A percentile compares a stretch with the other conserved stretches of the same genome.
Conservation (phyloP, 2,113 vertebrate species). For the Poecilia latipinna region DNA sequence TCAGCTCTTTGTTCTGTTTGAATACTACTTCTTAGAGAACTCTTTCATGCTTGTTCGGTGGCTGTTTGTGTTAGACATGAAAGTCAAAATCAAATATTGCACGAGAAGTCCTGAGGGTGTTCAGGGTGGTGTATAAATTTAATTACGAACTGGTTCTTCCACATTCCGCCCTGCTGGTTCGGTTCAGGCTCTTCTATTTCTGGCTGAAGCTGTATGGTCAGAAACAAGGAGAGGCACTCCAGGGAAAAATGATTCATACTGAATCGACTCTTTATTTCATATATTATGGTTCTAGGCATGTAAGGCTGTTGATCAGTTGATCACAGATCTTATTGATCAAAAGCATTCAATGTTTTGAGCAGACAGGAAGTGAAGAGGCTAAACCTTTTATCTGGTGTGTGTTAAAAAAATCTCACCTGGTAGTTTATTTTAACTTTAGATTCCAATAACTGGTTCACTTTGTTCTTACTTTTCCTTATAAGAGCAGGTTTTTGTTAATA, state of each 20-base stretch:
- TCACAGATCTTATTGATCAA: too few species aligned
- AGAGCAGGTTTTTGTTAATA: neutral
- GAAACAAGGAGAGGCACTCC: too few species aligned
- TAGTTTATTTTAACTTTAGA: neutral
- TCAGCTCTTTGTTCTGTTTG: neutral
- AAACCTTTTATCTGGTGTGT: neutral
- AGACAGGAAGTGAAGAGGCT: neutral
- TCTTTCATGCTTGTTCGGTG: neutral
- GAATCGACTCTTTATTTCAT: too few species aligned
- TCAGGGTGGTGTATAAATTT: neutral
- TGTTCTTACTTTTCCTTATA: neutral
- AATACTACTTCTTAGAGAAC: neutral
- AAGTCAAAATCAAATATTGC: neutral
- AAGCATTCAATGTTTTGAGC: neutral
- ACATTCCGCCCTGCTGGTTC: neutral
- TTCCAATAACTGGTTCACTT: neutral
- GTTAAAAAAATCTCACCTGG: neutral
- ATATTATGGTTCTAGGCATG: too few species aligned
- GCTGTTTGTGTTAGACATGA: neutral
- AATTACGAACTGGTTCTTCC: constrained; percentile 35
- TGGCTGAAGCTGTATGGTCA: constrained; percentile 1
- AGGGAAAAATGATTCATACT: neutral
- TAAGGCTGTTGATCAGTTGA: too few species aligned
- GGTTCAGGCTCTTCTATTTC: constrained; percentile 40
- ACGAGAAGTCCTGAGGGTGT: neutral